Base-by-base conservation (phyloP, 2,797 vertebrate genomes). In the Tenualosa thibaudeaui region DNA sequence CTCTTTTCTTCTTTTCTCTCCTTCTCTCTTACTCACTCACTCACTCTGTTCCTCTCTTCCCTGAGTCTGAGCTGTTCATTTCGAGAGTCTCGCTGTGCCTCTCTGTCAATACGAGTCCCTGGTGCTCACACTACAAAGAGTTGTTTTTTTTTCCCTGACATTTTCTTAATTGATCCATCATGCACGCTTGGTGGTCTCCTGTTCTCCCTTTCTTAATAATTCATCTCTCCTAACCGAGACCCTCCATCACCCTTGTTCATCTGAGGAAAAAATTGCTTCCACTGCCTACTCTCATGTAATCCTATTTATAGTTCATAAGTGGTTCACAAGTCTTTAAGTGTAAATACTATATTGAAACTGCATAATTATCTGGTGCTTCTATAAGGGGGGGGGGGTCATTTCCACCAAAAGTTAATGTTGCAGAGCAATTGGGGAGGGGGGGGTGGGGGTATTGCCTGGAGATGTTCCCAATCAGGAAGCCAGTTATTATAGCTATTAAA, bases 401-500 rank as follows among this genome's bases (percentile, higher is more conserved):
- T 71, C 71, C 62, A 84, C 75, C 65, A 60, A 92, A 92, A 92
- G 86, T 91, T 92, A 94, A 93, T 93, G 93, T 92, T 93, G 90
- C 89, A 89, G 91, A 93, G 91, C 89, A 51, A 51, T 51, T 51
- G 10, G 9, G 50, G 88, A 89, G 88, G 90, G 86, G 84, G 82
- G 85, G 89, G 89, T 90, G 91, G 92, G 54, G 19, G 60, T 62
- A 9, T 78, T n/a, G 71, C 71, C 71, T 78, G 71, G 89, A 89
- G 91, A 90, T 86, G 85, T 92, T 93, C 91, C 94, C 91, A 93
- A 92, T 94, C 93, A 95, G 92, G 91, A 93, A 93, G 93, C 92
- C 92, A 82, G 91, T 94, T 94, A 93, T 95, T 95, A 92, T 87
- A 86, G 90, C 92, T 88, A 93, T 95, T 94, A 93, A 94, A 95